A percentile compares a stretch with the other conserved stretches of the same genome.
phyloP scores from a whole-genome alignment of 2,797 vertebrate genomes.

The Gallinago stenura region DNA sequence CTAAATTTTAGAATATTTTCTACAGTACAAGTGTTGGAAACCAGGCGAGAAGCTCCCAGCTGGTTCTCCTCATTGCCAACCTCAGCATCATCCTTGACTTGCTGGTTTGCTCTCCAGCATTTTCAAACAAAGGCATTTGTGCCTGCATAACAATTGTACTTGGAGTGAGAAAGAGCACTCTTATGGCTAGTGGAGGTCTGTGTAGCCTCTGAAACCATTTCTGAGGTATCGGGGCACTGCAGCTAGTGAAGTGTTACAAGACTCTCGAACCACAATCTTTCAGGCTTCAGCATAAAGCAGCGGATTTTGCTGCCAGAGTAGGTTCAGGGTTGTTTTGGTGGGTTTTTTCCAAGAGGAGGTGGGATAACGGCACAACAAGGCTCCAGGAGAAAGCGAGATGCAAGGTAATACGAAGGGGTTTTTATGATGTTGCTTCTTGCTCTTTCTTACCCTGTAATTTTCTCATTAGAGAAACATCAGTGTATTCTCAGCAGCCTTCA shows the following conservation, averaged over 20 bases:
- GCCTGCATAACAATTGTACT: not conserved
- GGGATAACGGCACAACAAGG: not conserved
- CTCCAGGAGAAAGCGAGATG: not conserved
- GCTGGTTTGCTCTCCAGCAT: not conserved
- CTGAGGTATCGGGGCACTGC: not conserved
- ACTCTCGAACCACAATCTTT: not conserved
- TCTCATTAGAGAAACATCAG: slow-evolving; percentile 36
- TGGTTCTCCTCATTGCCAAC: not conserved
- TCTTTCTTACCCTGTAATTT: slow-evolving; percentile 21
- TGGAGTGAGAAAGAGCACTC: not conserved
- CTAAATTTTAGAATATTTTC: not conserved
- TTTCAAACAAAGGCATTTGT: not conserved
- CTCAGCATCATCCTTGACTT: not conserved
- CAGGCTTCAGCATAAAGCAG: not conserved
- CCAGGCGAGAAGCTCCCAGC: not conserved
- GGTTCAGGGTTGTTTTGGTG: not conserved
- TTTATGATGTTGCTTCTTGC: not conserved
- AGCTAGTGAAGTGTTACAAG: not conserved
- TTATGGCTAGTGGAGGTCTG: not conserved
- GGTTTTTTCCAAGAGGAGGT: not conserved
- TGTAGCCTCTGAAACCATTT: not conserved
- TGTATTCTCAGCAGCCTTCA: slow-evolving; percentile 9
- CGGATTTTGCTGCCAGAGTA: not conserved
- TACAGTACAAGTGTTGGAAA: not conserved
- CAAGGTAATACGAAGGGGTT: not conserved